A percentile compares a stretch with the other conserved stretches of the same genome.
Evolutionary conservation across 2,113 vertebrate genomes (phyloP).

Genomic region (Scomber japonicus): DNA sequence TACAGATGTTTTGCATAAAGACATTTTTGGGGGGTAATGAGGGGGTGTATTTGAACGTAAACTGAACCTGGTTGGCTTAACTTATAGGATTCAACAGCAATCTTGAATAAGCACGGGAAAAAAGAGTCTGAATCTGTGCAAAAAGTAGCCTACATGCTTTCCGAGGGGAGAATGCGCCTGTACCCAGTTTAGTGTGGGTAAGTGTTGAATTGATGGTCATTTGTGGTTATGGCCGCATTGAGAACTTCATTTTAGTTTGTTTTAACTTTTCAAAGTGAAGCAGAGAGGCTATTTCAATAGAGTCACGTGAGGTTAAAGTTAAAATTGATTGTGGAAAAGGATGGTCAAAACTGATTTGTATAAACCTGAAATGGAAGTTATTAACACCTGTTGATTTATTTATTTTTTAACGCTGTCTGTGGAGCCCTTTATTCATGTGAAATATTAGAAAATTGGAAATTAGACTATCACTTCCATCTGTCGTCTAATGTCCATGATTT

Average conservation of each 20-base stretch:
- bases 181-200: constrained; percentile 1
- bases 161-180: neutral
- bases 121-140: constrained; percentile 26
- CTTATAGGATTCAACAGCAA: constrained; percentile 56
- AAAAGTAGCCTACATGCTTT: constrained; percentile 1
- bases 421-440: neutral
- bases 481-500: neutral
- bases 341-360: neutral
- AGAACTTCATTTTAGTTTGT: constrained; percentile 26
- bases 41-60: constrained; percentile 74
- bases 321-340: neutral
- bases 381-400: constrained; percentile 47
- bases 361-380: neutral
- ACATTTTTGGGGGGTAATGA: constrained; percentile 80
- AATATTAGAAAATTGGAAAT: neutral
- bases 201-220: constrained; percentile 43
- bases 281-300: neutral
- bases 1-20: constrained; percentile 90
- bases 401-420: no score
- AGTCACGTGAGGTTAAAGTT: neutral
- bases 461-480: neutral
- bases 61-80: constrained; percentile 78
- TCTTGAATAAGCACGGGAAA: constrained; percentile 44
- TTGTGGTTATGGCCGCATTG: constrained; percentile 28
- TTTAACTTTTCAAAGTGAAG: constrained; percentile 2